phyloP scores from a whole-genome alignment of 2,888 invertebrate genomes.

The Invenusta paracnida region DNA sequence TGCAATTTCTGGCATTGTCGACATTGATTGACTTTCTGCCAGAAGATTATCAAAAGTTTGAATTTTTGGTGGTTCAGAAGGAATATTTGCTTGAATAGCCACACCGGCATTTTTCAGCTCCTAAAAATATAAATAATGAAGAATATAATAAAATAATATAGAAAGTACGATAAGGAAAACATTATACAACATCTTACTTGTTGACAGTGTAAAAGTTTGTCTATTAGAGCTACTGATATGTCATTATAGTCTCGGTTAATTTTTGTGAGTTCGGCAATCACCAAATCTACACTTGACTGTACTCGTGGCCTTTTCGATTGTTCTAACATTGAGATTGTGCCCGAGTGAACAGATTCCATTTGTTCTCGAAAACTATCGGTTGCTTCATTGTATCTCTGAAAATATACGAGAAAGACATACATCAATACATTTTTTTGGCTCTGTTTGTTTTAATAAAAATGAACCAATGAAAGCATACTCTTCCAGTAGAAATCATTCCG shows the following conservation, averaged over 20 bases:
- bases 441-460: too few species aligned
- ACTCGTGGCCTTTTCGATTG: conserved; percentile 50
- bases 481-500: conserved; percentile 68
- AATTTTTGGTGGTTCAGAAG: background rate
- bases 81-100: background rate
- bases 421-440: too few species aligned
- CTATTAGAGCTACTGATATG: background rate
- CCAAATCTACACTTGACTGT: conserved; percentile 69
- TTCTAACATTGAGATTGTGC: background rate
- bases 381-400: conserved; percentile 59
- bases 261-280: conserved; percentile 73
- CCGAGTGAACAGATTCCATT: conserved; percentile 34
- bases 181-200: background rate
- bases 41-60: background rate
- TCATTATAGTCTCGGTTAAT: conserved; percentile 71
- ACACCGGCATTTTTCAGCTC: background rate
- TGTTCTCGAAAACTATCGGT: conserved; percentile 35
- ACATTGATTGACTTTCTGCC: too few species aligned
- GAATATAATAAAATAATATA: background rate
- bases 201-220: conserved; percentile 9
- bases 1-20: background rate
- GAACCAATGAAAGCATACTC: background rate
- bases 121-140: background rate
- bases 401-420: too few species aligned
- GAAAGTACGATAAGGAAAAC: background rate